Percentiles rank a stretch among this genome's conserved stretches.
Evolutionary conservation across 2,113 vertebrate species (phyloP).

Genomic region (Cebus imitator): DNA sequence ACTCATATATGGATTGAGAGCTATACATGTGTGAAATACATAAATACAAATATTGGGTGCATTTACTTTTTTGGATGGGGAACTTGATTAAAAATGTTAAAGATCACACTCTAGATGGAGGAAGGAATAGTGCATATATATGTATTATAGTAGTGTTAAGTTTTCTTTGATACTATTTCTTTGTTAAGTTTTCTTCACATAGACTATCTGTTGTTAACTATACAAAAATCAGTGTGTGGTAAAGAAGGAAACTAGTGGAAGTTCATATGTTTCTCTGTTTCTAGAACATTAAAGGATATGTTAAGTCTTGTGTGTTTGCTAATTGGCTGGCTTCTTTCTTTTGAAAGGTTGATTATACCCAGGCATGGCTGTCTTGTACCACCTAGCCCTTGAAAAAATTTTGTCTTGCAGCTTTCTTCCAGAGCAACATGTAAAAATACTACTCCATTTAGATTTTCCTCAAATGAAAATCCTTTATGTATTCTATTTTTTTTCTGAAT

Average conservation of each 20-base stretch:
- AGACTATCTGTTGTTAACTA: neutral
- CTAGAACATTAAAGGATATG: neutral
- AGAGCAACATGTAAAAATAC: neutral
- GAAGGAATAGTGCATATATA: neutral
- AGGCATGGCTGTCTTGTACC: neutral
- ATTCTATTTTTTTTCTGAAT: neutral
- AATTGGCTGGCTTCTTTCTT: neutral
- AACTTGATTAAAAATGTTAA: neutral
- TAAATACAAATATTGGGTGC: neutral
- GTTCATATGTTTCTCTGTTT: neutral
- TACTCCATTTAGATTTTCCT: constrained; percentile 22
- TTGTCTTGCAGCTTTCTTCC: constrained; percentile 27
- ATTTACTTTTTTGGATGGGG: neutral
- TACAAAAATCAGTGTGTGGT: constrained; percentile 9
- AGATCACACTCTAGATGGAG: neutral
- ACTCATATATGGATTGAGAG: neutral
- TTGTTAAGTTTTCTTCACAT: neutral
- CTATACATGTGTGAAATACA: neutral
- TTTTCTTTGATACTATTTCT: neutral
- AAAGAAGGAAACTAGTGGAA: neutral
- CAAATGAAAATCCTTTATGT: constrained; percentile 7
- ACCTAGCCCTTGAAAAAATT: neutral
- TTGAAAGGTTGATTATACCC: neutral
- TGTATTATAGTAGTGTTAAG: neutral
- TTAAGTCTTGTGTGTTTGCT: neutral